These are phyloP conservation scores for Ceratosolen fusciceps DNA, from an alignment of 1,140 invertebrate species.

Conservation along the genomic window DNA sequence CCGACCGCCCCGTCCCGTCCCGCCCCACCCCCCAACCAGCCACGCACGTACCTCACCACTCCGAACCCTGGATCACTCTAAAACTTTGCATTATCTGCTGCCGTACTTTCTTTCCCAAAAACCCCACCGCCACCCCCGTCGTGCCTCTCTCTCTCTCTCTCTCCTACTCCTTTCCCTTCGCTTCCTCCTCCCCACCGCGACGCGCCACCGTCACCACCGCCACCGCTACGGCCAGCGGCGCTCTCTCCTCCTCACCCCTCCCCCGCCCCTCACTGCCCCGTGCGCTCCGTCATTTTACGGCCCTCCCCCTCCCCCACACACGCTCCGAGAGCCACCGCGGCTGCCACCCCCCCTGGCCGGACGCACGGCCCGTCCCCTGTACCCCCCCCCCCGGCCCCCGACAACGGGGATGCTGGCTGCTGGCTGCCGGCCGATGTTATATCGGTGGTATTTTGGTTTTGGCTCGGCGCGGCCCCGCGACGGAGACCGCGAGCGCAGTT, in stretches of 20 bases:
- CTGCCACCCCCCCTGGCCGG: neutral
- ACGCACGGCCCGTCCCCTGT: neutral
- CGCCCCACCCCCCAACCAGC: no score
- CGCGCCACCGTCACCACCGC: no score
- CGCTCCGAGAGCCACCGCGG: no score
- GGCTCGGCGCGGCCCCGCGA: slow-evolving; percentile 66
- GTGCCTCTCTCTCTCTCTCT: neutral
- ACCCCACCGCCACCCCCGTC: neutral
- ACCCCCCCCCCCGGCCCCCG: neutral
- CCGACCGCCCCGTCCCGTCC: no score
- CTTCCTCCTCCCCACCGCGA: neutral
- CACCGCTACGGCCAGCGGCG: no score
- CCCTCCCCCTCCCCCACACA: neutral
- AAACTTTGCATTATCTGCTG: slow-evolving; percentile 27
- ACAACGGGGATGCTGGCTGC: slow-evolving; percentile 38
- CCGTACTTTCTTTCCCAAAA: neutral
- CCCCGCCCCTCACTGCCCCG: neutral
- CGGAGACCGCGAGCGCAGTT: slow-evolving; percentile 56
- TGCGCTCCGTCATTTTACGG: neutral
- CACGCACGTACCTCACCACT: no score
- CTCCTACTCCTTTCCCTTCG: neutral
- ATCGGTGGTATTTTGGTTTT: slow-evolving; percentile 70
- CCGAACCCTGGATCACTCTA: no score
- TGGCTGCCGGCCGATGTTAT: slow-evolving; percentile 32
- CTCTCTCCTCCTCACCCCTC: no score